Conservation (phyloP, 2,113 vertebrate species). For the Puma concolor region DNA sequence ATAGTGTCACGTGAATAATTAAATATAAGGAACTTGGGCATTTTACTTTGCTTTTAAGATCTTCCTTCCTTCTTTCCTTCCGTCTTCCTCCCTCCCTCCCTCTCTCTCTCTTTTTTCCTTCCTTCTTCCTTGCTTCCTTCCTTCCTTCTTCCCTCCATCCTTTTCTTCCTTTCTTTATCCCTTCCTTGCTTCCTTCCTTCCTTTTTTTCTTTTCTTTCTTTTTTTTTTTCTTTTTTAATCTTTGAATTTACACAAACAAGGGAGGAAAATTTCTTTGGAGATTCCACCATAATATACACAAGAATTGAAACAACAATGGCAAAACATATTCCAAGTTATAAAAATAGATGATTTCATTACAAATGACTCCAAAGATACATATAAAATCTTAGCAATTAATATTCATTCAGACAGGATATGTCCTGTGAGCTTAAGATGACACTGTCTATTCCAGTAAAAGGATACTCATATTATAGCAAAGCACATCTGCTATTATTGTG, state of each 20-base stretch:
- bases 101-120: not conserved
- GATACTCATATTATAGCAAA: not conserved
- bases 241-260: not conserved
- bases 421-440: not conserved
- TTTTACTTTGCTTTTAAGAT: constrained; percentile 22
- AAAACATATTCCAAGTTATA: not conserved
- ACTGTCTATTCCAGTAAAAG: not conserved
- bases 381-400: not conserved
- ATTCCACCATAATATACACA: not conserved
- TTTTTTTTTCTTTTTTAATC: not conserved
- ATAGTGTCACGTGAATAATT: constrained; percentile 6
- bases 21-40: constrained; percentile 50
- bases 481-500: not conserved
- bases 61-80: not conserved
- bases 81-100: not conserved
- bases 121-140: not conserved
- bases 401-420: not conserved
- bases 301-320: not conserved
- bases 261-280: not conserved
- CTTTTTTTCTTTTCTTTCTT: not conserved
- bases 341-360: not conserved
- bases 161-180: not conserved
- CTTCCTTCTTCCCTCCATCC: not conserved
- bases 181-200: not conserved
- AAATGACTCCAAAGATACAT: not conserved